Base-by-base conservation (phyloP, 2,888 invertebrate genomes). In the Hedya salicella region DNA sequence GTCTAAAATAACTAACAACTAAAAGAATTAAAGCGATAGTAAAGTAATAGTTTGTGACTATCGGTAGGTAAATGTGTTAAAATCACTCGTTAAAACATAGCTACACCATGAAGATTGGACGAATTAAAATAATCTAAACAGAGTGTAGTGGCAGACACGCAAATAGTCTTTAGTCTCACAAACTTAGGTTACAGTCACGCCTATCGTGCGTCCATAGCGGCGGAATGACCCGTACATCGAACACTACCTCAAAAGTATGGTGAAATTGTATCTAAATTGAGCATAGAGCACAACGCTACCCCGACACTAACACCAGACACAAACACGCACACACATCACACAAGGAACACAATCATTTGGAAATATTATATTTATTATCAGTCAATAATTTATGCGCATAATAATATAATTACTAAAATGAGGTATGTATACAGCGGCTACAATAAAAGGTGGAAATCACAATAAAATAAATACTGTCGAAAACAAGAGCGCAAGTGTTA, bases 201-300 rank as follows among this genome's bases (percentile, higher is more conserved):
- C 14, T 16, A 6, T 5, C 53, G 16, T 21, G 48, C 53, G 13
- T n/a, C 16, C 54, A 40, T 61, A 66, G 42, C 66, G 48, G 48
- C 39, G 66, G 66, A 66, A 66, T 61, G 66, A 53, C 66, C 60
- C 54, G 19, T 48, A 82, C 89, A 89, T 88, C 88, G 87, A 90
- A 88, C 87, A 88, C 88, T 91, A 89, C 88, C 88, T 89, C 88
- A 89, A 91, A 88, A 83, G 87, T 90, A 89, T 89, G 89, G 88
- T 91, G 91, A 90, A 87, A 88, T 88, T 88, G 88, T 90, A 89
- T 89, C 89, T 91, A 90, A 90, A 90, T 91, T 92, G 91, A 91
- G 91, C 92, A 91, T 87, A 89, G 87, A 90, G 91, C 92, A 91
- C 91, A 91, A 91, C 91, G 91, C 91, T 87, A 90, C 89, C 92